phyloP scores from a whole-genome alignment of 1,140 invertebrate genomes.

The Papilio aristodemus region DNA sequence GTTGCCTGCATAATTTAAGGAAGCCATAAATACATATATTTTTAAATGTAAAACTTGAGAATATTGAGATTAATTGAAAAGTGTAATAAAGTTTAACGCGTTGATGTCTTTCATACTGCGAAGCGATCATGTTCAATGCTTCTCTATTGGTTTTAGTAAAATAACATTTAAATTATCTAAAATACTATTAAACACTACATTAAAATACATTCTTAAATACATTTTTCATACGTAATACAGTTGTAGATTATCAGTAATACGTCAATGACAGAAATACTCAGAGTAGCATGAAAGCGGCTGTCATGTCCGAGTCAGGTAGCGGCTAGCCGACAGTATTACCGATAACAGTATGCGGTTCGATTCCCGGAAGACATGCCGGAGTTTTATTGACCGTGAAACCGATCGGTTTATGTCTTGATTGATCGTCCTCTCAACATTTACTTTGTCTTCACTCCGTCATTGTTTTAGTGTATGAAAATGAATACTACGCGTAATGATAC shows the following conservation, averaged over 20 bases:
- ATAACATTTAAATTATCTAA: no score
- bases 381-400: constrained; percentile 50
- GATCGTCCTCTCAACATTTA: constrained; percentile 32
- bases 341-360: constrained; percentile 35
- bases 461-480: not conserved
- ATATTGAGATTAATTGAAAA: no score
- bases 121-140: no score
- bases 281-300: constrained; percentile 47
- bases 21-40: no score
- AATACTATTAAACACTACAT: no score
- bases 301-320: constrained; percentile 47
- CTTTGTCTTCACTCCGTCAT: constrained; percentile 22
- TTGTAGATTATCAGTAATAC: not conserved
- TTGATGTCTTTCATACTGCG: no score
- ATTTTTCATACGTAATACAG: not conserved
- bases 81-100: no score
- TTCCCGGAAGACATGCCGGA: constrained; percentile 36
- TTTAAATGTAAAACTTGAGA: no score
- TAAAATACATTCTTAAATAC: not conserved
- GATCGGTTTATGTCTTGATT: constrained; percentile 42
- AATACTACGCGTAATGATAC: not conserved
- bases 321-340: constrained; percentile 7
- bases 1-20: no score
- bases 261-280: constrained; percentile 15
- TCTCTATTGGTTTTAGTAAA: no score